These are phyloP conservation scores for Falco columbarius DNA, from an alignment of 2,797 vertebrate genomes.

Conservation along the genomic window DNA sequence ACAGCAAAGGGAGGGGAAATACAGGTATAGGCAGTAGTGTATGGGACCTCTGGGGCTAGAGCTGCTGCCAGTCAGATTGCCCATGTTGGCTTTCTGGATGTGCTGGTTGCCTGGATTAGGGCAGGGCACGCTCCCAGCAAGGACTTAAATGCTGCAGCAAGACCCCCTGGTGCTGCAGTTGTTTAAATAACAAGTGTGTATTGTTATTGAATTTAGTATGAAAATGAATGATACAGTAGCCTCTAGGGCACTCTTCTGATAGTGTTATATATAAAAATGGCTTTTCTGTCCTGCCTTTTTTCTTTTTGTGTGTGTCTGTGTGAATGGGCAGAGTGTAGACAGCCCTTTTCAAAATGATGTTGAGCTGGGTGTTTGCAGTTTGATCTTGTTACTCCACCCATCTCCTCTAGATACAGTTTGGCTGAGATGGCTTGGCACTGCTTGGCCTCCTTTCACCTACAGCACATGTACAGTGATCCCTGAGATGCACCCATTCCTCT, in stretches of 20 bases:
- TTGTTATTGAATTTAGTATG: slow-evolving; percentile 34
- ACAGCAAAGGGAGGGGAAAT: neutral
- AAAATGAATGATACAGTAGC: neutral
- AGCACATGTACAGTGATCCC: accelerated
- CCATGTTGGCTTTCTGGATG: neutral
- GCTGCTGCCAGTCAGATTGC: neutral
- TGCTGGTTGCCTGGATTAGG: neutral
- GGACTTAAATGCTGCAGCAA: neutral
- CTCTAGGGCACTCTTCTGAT: neutral
- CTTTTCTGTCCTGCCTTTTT: neutral
- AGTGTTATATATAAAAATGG: neutral
- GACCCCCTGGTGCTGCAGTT: neutral
- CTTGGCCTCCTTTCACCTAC: neutral
- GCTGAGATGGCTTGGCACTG: neutral
- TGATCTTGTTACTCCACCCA: neutral
- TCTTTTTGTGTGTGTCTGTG: neutral
- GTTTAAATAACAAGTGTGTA: neutral
- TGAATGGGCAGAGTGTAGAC: neutral
- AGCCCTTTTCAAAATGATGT: neutral
- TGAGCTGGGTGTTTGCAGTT: neutral
- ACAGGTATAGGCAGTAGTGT: neutral
- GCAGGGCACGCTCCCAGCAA: neutral
- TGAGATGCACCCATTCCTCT: neutral
- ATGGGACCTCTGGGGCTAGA: neutral
- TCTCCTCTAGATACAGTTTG: neutral